Evolutionary conservation across 2,888 invertebrate genomes (phyloP).

Genomic region (Yponomeuta plumbellus): DNA sequence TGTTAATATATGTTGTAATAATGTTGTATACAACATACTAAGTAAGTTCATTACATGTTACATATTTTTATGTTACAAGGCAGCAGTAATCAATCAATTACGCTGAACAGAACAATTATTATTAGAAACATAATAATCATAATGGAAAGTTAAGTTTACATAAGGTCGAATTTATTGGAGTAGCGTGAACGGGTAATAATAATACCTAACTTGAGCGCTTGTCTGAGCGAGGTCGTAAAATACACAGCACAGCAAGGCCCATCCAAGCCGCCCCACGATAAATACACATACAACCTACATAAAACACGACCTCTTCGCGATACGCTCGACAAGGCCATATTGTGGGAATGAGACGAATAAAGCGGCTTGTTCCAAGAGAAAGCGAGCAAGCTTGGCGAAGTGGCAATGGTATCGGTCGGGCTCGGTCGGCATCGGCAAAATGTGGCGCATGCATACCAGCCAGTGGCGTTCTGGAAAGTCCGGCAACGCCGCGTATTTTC

Average conservation of each 20-base stretch:
- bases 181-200: slow-evolving; percentile 17
- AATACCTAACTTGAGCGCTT: slow-evolving; percentile 20
- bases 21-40: too few species aligned
- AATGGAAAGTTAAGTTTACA: too few species aligned
- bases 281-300: slow-evolving; percentile 6
- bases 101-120: too few species aligned
- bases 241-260: slow-evolving; percentile 34
- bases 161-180: not conserved
- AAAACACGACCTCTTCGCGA: not conserved
- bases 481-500: not conserved
- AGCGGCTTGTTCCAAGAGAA: not conserved
- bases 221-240: slow-evolving; percentile 43
- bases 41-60: too few species aligned
- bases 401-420: not conserved
- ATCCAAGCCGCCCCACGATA: slow-evolving; percentile 30
- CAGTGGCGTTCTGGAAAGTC: not conserved
- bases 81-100: too few species aligned
- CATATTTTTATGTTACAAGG: too few species aligned
- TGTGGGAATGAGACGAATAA: not conserved
- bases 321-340: not conserved
- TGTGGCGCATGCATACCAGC: not conserved
- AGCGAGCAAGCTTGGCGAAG: not conserved
- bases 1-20: too few species aligned
- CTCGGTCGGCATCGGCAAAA: not conserved
- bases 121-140: too few species aligned